phyloP scores from a whole-genome alignment of 2,113 vertebrate genomes.

The Thalassoma bifasciatum region DNA sequence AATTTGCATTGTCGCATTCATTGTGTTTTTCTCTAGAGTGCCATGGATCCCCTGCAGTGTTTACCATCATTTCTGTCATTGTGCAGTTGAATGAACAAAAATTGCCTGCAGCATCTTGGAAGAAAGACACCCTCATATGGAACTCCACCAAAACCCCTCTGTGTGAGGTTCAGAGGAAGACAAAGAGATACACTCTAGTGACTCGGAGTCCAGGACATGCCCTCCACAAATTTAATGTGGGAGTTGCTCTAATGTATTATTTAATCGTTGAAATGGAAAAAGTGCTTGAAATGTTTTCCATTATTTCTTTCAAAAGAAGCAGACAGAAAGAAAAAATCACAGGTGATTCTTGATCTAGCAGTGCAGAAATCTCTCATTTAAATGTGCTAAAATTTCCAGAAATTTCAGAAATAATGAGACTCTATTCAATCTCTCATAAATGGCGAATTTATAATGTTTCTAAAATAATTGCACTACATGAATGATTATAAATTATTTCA shows the following conservation, averaged over 20 bases:
- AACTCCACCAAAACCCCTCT: slow-evolving; percentile 15
- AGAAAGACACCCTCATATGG: slow-evolving; percentile 1
- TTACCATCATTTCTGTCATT: slow-evolving; percentile 47
- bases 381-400: no score
- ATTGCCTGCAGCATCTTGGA: slow-evolving; percentile 27
- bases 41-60: slow-evolving; percentile 29
- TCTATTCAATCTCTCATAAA: no score
- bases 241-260: slow-evolving; percentile 41
- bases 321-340: not conserved
- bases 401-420: no score
- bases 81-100: slow-evolving; percentile 45
- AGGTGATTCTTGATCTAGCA: not conserved
- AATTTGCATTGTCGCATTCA: slow-evolving; percentile 14
- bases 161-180: slow-evolving; percentile 8
- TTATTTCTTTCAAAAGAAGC: slow-evolving; percentile 4
- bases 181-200: slow-evolving; percentile 6
- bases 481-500: no score
- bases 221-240: slow-evolving; percentile 22
- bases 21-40: slow-evolving; percentile 13
- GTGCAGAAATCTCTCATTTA: no score
- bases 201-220: slow-evolving; percentile 9
- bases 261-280: slow-evolving; percentile 52
- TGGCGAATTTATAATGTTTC: no score
- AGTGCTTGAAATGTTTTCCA: slow-evolving; percentile 2
- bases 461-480: no score